Base-by-base conservation (phyloP, 92 coral and sea anemone genomes). In the Siderastrea siderea region DNA sequence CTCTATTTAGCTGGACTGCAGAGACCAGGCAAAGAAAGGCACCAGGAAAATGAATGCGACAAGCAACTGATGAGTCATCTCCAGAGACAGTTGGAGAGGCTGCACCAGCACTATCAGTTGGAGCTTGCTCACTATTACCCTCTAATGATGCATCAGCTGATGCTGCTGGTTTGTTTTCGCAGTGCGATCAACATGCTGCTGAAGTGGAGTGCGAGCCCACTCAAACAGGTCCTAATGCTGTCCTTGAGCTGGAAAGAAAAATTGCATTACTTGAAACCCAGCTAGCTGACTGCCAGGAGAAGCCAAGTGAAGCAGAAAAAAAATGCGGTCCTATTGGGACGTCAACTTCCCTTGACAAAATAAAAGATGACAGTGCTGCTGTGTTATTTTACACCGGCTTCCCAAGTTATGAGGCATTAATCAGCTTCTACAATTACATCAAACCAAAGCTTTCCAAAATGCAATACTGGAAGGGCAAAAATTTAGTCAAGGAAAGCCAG, bases 401-500 rank as follows among this genome's bases (percentile, higher is more conserved):
- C 38, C 38, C 38, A 26, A 26, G 38, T 26, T 26, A 26, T 26
- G 38, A 26, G 38, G 38, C 38, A 26, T 26, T 47, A 78, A 68
- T 73, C 70, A 87, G 67, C 13, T 86, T 77, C 51, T 86, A 66
- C 43, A 7, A 12, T 0, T 78, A 77, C 49, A 47, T 86, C 47
- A 84, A 79, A 19, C 87, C 87, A 48, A 80, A 80, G 52, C 82
- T 75, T 6, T 68, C 44, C 9, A 80, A 86, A 19, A 52, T 86
- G 71, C 90, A 86, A 49, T 86, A 86, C 55, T 86, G 84, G 90
- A 77, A 71, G 64, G 87, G 91, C 2, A 83, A 75, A 26, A 88
- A 75, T 51, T 13, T 46, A 11, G 66, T 74, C 6, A 81, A 81
- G 82, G 87, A 79, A 19, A 55, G 59, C 61, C 90, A 86, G 84